Evolutionary conservation across 2,797 vertebrate species (phyloP).

Genomic region (Bradypodion ventrale): DNA sequence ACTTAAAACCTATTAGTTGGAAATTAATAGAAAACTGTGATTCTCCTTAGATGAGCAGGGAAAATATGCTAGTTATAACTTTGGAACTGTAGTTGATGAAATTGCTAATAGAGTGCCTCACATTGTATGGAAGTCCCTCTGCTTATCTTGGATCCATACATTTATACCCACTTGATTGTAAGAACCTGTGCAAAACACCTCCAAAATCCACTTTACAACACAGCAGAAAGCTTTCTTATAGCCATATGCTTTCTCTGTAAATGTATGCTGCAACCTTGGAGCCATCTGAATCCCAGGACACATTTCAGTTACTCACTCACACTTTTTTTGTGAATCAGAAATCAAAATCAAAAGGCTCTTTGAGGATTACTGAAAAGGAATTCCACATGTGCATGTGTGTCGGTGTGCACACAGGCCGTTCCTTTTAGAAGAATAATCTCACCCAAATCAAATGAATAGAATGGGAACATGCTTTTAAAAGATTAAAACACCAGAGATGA

Average conservation of each 20-base stretch:
- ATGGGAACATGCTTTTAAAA: slow-evolving; percentile 83
- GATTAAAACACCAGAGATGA: slow-evolving; percentile 78
- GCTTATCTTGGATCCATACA: slow-evolving; percentile 46
- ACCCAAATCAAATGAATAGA: slow-evolving; percentile 74
- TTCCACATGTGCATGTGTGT: slow-evolving; percentile 82
- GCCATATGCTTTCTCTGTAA: slow-evolving; percentile 80
- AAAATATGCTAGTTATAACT: slow-evolving; percentile 1
- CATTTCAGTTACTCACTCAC: slow-evolving; percentile 75
- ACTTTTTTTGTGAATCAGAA: slow-evolving; percentile 72
- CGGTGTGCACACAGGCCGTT: slow-evolving; percentile 66
- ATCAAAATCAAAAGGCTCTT: slow-evolving; percentile 81
- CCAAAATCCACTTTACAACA: slow-evolving; percentile 54
- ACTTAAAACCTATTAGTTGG: not conserved
- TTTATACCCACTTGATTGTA: slow-evolving; percentile 59
- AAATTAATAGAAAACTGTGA: not conserved
- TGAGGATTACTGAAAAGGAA: slow-evolving; percentile 83
- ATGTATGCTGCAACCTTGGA: slow-evolving; percentile 72
- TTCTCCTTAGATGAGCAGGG: not conserved
- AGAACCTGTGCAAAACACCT: slow-evolving; percentile 60
- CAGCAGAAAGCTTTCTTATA: slow-evolving; percentile 58
- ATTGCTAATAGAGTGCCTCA: slow-evolving; percentile 31
- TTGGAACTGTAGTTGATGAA: slow-evolving; percentile 2
- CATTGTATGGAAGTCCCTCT: slow-evolving; percentile 37
- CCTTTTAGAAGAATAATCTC: slow-evolving; percentile 71
- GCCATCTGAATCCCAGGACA: slow-evolving; percentile 77